Evolutionary conservation across 2,888 invertebrate species (phyloP).

Genomic region (Aphelenchoides bicaudatus): DNA sequence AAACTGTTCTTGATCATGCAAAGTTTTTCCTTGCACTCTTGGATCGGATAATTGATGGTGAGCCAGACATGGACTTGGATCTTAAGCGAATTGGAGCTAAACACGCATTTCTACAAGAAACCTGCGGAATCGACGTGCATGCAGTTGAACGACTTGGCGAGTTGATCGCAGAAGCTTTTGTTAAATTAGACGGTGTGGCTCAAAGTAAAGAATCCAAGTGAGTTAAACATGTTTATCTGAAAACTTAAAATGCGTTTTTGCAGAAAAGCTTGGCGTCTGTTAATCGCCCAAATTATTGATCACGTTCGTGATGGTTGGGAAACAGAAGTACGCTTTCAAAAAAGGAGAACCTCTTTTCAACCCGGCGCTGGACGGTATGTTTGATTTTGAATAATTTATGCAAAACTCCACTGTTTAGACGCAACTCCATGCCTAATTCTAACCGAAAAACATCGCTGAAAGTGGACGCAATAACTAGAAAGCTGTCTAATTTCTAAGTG

Average conservation of each 20-base stretch:
- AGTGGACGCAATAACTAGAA: constrained; percentile 9
- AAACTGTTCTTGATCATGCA: constrained; percentile 46
- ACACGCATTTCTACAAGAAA: constrained; percentile 32
- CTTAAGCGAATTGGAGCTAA: constrained; percentile 32
- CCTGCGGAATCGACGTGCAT: constrained; percentile 28
- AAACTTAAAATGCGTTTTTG: constrained; percentile 18
- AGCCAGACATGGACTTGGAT: constrained; percentile 30
- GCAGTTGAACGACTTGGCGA: constrained; percentile 40
- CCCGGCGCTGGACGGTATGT: constrained; percentile 5
- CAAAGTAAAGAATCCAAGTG: constrained; percentile 54
- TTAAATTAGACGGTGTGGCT: constrained; percentile 54
- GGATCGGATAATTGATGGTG: constrained; percentile 49
- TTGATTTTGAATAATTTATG: not conserved
- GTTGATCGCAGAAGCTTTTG: constrained; percentile 44
- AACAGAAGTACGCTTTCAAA: constrained; percentile 31
- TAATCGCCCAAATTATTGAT: constrained; percentile 52
- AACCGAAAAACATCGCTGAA: constrained; percentile 17
- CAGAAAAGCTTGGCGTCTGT: constrained; percentile 49
- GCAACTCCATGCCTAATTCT: constrained; percentile 25
- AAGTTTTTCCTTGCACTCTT: constrained; percentile 43
- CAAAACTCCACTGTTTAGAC: constrained; percentile 13
- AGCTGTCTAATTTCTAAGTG: constrained; percentile 13
- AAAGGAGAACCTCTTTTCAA: constrained; percentile 32
- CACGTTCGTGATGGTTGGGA: constrained; percentile 51
- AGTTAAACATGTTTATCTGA: not conserved